Conservation (phyloP, 2,113 vertebrate species). For the Accipiter virgatus region DNA sequence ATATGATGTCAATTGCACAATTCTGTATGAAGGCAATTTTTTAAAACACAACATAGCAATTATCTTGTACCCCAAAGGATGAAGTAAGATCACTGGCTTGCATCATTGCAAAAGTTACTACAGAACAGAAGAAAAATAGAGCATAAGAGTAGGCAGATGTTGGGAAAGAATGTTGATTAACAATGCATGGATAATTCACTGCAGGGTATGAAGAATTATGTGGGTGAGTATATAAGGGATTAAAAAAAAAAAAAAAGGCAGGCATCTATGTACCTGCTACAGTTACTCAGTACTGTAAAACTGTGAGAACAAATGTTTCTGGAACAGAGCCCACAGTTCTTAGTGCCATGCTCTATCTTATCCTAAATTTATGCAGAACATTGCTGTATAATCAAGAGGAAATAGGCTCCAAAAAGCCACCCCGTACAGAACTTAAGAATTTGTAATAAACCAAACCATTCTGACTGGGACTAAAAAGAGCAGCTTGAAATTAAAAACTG, state of each 20-base stretch:
- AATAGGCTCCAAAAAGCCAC: not conserved
- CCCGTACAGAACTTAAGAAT: not conserved
- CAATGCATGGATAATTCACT: not conserved
- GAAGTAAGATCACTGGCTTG: not conserved
- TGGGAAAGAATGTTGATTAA: not conserved
- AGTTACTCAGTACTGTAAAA: not conserved
- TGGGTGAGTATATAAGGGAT: not conserved
- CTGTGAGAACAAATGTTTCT: not conserved
- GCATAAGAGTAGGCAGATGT: not conserved
- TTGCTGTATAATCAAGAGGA: not conserved
- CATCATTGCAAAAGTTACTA: not conserved
- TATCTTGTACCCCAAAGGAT: not conserved
- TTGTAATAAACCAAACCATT: not conserved
- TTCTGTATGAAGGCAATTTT: not conserved
- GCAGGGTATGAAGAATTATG: not conserved
- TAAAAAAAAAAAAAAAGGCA: not conserved
- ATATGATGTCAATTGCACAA: not conserved
- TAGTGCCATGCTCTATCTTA: not conserved
- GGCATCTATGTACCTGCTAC: not conserved
- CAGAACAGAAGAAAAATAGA: not conserved
- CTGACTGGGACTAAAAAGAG: not conserved
- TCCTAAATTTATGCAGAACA: not conserved
- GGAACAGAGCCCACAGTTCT: not conserved
- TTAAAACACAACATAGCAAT: not conserved
- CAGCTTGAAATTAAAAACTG: not conserved